Evolutionary conservation across 2,797 vertebrate genomes (phyloP).

Genomic region (Chelidonichthys spinosus): DNA sequence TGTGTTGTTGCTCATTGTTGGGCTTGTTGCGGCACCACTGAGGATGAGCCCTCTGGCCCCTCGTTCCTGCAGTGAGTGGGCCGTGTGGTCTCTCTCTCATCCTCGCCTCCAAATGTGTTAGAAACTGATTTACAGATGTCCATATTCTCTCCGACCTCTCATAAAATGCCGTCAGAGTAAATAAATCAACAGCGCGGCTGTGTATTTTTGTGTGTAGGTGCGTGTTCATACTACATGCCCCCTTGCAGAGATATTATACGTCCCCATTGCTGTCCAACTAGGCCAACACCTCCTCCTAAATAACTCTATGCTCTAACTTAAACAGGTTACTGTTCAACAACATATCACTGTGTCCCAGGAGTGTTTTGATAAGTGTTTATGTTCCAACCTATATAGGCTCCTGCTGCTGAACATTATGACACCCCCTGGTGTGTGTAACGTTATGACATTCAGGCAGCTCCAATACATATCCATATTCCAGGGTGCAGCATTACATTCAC

Average conservation of each 20-base stretch:
- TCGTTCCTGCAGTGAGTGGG: slow-evolving; percentile 48
- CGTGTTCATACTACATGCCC: slow-evolving; percentile 2
- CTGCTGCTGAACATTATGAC: neutral
- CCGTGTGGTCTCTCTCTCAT: slow-evolving; percentile 28
- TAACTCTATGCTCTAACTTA: no score
- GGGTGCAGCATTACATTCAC: neutral
- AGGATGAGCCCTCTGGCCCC: slow-evolving; percentile 45
- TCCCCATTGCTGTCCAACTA: no score
- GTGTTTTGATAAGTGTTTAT: no score
- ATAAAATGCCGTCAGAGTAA: slow-evolving; percentile 31
- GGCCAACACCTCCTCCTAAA: slow-evolving; percentile 18
- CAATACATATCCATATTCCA: slow-evolving; percentile 1
- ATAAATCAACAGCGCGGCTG: slow-evolving; percentile 29
- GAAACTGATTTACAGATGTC: slow-evolving; percentile 33
- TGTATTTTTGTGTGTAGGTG: slow-evolving; percentile 15
- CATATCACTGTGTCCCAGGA: no score
- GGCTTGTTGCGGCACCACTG: slow-evolving; percentile 24
- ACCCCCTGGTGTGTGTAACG: slow-evolving; percentile 1
- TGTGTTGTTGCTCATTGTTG: slow-evolving; percentile 2
- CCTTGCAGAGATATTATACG: slow-evolving; percentile 2
- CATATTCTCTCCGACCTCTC: slow-evolving; percentile 10
- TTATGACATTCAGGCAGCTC: no score
- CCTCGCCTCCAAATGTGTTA: slow-evolving; percentile 23
- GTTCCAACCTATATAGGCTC: neutral
- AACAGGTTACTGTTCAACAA: slow-evolving; percentile 38